These are phyloP conservation scores for Agonopterix heracliana DNA, from an alignment of 2,888 invertebrate genomes.

Conservation along the genomic window DNA sequence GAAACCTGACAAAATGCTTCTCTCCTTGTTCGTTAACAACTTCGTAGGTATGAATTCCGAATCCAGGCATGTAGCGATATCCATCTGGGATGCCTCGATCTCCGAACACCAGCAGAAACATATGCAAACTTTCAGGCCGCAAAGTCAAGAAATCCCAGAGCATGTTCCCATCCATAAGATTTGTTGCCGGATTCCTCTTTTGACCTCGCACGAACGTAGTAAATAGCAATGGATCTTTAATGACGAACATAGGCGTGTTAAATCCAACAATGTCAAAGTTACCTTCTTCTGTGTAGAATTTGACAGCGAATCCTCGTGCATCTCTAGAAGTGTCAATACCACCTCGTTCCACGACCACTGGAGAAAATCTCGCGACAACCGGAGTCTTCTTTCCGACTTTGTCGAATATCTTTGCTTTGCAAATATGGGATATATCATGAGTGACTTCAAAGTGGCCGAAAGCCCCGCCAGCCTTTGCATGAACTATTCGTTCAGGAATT, in stretches of 20 bases:
- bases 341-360: constrained; percentile 88
- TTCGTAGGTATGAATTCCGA: constrained; percentile 93
- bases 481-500: constrained; percentile 94
- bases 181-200: constrained; percentile 92
- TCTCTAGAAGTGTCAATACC: constrained; percentile 91
- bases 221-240: constrained; percentile 90
- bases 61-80: constrained; percentile 93
- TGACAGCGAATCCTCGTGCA: constrained; percentile 91
- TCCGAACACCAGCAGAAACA: constrained; percentile 86
- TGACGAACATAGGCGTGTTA: constrained; percentile 92
- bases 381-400: constrained; percentile 85
- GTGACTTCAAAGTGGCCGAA: constrained; percentile 91
- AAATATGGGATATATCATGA: constrained; percentile 84
- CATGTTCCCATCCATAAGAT: constrained; percentile 90
- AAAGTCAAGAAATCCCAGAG: constrained; percentile 94
- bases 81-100: constrained; percentile 95
- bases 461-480: constrained; percentile 94
- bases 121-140: constrained; percentile 89
- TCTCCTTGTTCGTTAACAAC: constrained; percentile 83
- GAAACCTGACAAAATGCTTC: constrained; percentile 89
- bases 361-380: constrained; percentile 84
- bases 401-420: constrained; percentile 84
- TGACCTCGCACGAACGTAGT: constrained; percentile 94
- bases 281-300: constrained; percentile 93
- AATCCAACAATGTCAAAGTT: constrained; percentile 93